These are phyloP conservation scores for Platyscelio sp. DNA, from an alignment of 2,888 invertebrate genomes.

Conservation along the genomic window DNA sequence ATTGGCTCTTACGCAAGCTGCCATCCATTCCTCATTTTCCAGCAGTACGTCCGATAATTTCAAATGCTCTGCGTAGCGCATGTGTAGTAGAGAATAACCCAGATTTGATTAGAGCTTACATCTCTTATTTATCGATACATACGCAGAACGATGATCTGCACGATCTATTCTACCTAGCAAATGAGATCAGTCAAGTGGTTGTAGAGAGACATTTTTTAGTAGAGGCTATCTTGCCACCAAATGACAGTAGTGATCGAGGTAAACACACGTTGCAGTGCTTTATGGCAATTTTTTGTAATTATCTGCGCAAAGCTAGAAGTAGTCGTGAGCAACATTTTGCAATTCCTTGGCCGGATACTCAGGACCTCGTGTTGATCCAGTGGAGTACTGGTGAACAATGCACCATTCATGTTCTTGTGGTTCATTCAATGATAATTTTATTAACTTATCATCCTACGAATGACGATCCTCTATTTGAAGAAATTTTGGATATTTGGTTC, in stretches of 20 bases:
- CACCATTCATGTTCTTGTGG: slow-evolving; percentile 92
- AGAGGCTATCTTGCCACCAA: slow-evolving; percentile 91
- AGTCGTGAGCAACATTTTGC: slow-evolving; percentile 86
- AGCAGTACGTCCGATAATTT: slow-evolving; percentile 89
- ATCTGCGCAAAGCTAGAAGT: slow-evolving; percentile 90
- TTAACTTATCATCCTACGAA: slow-evolving; percentile 90
- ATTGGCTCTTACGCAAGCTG: slow-evolving; percentile 88
- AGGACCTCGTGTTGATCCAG: slow-evolving; percentile 92
- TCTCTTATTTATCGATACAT: slow-evolving; percentile 93
- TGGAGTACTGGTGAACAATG: slow-evolving; percentile 92
- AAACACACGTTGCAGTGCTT: slow-evolving; percentile 90
- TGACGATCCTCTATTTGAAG: slow-evolving; percentile 85
- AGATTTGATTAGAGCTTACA: slow-evolving; percentile 92
- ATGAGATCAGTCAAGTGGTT: slow-evolving; percentile 95
- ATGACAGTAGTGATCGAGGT: slow-evolving; percentile 84
- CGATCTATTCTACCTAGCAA: slow-evolving; percentile 89
- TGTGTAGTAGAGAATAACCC: slow-evolving; percentile 96
- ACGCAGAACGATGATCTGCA: slow-evolving; percentile 89
- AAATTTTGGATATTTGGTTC: slow-evolving; percentile 95
- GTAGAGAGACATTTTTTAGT: slow-evolving; percentile 96
- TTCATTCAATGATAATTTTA: slow-evolving; percentile 94
- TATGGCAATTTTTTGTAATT: slow-evolving; percentile 91
- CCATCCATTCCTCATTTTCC: slow-evolving; percentile 93
- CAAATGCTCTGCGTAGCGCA: slow-evolving; percentile 92
- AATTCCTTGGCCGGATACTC: slow-evolving; percentile 89